Evolutionary conservation across 1,140 invertebrate species (phyloP), one percentile per base, ranked within the genome.

Genomic region (Archegozetes longisetosus): DNA sequence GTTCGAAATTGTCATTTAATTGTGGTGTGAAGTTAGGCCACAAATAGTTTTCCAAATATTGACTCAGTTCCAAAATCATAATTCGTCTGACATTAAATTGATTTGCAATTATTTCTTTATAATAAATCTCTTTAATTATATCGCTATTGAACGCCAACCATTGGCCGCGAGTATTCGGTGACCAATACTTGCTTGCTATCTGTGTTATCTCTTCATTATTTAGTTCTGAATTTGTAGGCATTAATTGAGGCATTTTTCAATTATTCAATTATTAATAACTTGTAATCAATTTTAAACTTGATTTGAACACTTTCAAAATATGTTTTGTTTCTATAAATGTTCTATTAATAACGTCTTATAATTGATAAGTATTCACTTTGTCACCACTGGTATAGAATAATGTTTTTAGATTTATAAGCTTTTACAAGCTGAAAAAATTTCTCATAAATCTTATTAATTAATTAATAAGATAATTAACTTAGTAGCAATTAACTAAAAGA

Each of bases 21-120:
- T 70, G 67, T 71, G 88, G 97, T 73, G 96, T 86, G 71, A 89
- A 98, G 73, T 97, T 86, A n/a, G 90, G 91, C 94, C 94, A 98
- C 17, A 98, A 71, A 75, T 88, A 98, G 69, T 91, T 90, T 72
- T 98, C 94, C 61, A 98, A 71, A 73, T 95, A 98, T 66, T 97
- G 93, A 68, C 90, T 93, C 68, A 96, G 94, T 73, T 98, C 93
- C 29, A 98, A 73, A 78, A 96, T 84, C 82, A 95, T 93, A 55
- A 93, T 88, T 2, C 20, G 22, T 3, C n/a, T 26, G 13, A 20
- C 2, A 20, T 24, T 28, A 40, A 51, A 51, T 20, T 12, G 4
- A 9, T 20, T 3, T 1, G 9, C 51, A 2, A 17, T 24, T 9
- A 40, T 40, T 17, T 40, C 32, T 9, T 40, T 40, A 6, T 40